phyloP scores from a whole-genome alignment of 2,113 vertebrate genomes.

The Burhinus oedicnemus region DNA sequence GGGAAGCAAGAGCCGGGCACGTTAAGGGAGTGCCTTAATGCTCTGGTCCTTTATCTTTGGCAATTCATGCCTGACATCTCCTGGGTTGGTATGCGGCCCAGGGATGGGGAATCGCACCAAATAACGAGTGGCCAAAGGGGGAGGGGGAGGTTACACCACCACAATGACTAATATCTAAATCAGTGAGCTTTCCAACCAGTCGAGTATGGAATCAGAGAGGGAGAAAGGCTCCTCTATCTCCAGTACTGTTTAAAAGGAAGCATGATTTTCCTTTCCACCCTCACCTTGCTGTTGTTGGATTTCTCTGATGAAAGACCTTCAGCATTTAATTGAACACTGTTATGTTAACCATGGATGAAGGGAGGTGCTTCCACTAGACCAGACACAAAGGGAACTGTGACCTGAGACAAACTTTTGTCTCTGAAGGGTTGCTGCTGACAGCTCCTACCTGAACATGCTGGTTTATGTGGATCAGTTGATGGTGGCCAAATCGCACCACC shows the following conservation, averaged over 20 bases:
- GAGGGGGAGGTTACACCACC: no score
- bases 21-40: no score
- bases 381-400: background rate
- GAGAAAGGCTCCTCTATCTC: background rate
- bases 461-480: accelerated
- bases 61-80: no score
- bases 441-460: background rate
- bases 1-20: no score
- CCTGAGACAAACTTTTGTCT: background rate
- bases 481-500: background rate
- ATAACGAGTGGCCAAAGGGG: no score
- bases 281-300: background rate
- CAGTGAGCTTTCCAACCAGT: background rate
- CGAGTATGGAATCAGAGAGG: background rate
- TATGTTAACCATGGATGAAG: background rate
- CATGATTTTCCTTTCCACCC: background rate
- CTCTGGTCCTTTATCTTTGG: no score
- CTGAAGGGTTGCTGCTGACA: background rate
- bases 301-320: background rate
- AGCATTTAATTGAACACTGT: background rate
- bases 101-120: no score
- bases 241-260: background rate
- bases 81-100: no score
- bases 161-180: background rate
- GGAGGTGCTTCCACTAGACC: background rate